phyloP scores from a whole-genome alignment of 2,888 invertebrate genomes.

The Thymelicus lineola region DNA sequence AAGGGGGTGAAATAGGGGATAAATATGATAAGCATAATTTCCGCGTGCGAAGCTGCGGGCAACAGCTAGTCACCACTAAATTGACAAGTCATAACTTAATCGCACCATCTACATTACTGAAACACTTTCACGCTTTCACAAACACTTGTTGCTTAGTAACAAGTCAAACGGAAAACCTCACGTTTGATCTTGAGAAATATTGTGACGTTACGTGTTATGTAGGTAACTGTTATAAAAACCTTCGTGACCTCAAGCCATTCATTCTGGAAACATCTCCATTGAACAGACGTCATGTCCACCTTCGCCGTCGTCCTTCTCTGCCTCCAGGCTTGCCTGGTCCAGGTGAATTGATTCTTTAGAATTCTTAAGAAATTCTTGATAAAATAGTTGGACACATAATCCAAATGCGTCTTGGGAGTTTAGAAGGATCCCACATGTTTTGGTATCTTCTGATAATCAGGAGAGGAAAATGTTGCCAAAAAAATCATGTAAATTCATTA shows the following conservation, averaged over 20 bases:
- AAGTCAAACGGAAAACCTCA: not conserved
- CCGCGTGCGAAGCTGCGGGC: too few relatives aligned
- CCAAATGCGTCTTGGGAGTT: too few relatives aligned
- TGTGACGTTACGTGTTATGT: not conserved
- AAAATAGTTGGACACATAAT: too few relatives aligned
- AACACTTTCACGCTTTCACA: not conserved
- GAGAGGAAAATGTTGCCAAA: too few relatives aligned
- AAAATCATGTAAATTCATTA: too few relatives aligned
- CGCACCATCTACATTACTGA: not conserved
- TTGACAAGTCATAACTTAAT: too few relatives aligned
- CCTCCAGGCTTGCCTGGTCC: conserved; percentile 25
- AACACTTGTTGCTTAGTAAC: not conserved
- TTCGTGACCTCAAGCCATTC: not conserved
- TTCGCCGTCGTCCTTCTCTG: conserved; percentile 14
- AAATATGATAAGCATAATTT: too few relatives aligned
- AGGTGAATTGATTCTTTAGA: conserved; percentile 1
- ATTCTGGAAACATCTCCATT: conserved; percentile 4
- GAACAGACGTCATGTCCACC: conserved; percentile 6
- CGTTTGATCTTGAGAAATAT: not conserved
- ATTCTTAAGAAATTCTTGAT: not conserved
- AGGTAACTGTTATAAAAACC: conserved; percentile 11
- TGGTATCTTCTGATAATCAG: too few relatives aligned
- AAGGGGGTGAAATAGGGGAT: too few relatives aligned
- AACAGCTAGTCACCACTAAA: too few relatives aligned
- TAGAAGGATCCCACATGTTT: not conserved